Conservation (phyloP, 2,797 vertebrate genomes). For the Coreius guichenoti region DNA sequence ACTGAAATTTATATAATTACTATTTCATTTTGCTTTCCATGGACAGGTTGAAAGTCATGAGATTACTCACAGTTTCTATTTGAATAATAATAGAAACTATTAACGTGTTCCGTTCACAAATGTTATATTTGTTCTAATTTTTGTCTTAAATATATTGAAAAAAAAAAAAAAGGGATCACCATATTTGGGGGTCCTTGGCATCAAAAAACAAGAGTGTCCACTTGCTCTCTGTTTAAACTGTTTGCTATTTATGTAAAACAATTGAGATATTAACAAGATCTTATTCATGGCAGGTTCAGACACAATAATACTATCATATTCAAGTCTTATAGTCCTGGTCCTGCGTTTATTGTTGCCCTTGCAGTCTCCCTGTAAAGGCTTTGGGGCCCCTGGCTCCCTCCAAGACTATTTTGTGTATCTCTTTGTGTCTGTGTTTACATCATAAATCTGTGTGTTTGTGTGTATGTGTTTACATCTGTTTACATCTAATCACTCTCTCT, state of each 20-base stretch:
- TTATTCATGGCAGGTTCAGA: not conserved
- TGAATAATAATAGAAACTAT: not conserved
- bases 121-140: not conserved
- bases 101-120: not conserved
- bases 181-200: not conserved
- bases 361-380: constrained; percentile 8
- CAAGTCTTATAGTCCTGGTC: not conserved
- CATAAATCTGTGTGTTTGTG: constrained; percentile 54
- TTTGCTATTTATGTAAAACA: not conserved
- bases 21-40: not conserved
- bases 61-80: not conserved
- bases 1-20: not conserved
- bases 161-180: not conserved
- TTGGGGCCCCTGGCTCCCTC: constrained; percentile 12
- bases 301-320: not conserved
- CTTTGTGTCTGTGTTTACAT: constrained; percentile 48
- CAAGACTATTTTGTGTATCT: constrained; percentile 27
- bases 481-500: constrained; percentile 53
- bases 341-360: not conserved
- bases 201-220: not conserved
- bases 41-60: not conserved
- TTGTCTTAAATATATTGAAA: not conserved
- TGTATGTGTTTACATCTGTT: constrained; percentile 55
- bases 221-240: not conserved
- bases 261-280: not conserved